phyloP scores from a whole-genome alignment of 2,113 vertebrate species.

The Melospiza melodia region DNA sequence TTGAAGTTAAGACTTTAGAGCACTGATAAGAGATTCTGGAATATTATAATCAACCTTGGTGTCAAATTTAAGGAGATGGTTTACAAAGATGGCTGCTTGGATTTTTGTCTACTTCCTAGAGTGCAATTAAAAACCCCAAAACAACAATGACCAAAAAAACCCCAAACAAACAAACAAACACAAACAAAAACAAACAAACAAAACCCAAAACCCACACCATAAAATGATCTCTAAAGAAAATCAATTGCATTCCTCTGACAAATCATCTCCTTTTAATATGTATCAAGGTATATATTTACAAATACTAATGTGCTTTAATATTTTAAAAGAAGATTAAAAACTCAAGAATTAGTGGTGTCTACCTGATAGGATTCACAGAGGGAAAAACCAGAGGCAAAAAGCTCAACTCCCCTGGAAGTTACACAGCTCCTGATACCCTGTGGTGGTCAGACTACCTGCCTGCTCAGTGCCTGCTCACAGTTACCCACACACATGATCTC shows the following conservation, averaged over 20 bases:
- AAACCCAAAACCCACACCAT: background rate
- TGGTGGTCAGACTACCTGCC: background rate
- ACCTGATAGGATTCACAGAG: background rate
- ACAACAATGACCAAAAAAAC: background rate
- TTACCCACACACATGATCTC: rapidly evolving
- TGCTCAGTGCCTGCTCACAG: background rate
- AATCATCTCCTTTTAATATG: background rate
- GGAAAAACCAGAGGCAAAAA: background rate
- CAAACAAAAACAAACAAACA: too few species aligned
- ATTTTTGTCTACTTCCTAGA: background rate
- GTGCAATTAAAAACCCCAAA: background rate
- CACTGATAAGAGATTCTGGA: background rate
- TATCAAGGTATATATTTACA: background rate
- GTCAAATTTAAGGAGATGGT: background rate
- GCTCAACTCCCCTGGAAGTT: background rate
- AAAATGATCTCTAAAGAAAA: background rate
- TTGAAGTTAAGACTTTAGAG: background rate
- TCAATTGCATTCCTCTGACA: background rate
- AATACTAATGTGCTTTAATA: background rate
- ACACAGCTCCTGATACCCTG: rapidly evolving
- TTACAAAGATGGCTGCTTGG: background rate
- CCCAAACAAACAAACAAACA: too few species aligned
- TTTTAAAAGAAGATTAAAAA: background rate
- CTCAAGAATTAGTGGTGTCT: background rate
- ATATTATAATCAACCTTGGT: background rate